phyloP scores from a whole-genome alignment of 2,888 invertebrate species.

The Callosobruchus maculatus region DNA sequence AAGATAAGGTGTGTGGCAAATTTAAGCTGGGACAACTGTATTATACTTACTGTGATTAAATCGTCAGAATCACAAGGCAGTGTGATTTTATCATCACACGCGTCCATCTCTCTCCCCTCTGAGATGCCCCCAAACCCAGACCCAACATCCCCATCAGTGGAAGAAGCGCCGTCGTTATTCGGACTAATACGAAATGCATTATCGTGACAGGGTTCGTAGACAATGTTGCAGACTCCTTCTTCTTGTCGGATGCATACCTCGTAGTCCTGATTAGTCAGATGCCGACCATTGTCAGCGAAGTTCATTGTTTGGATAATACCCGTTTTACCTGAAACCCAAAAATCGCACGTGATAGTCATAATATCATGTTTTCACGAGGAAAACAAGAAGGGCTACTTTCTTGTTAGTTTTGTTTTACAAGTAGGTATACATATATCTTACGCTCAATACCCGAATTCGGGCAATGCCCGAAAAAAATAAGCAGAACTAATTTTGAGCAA shows the following conservation, averaged over 20 bases:
- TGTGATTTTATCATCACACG: conserved; percentile 70
- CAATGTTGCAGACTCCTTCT: conserved; percentile 67
- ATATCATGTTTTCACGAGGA: too few species aligned
- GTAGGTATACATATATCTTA: too few species aligned
- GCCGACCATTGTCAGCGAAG: conserved; percentile 77
- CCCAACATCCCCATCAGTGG: conserved; percentile 9
- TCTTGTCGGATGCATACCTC: conserved; percentile 71
- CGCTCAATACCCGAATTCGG: too few species aligned
- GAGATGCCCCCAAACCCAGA: conserved; percentile 12
- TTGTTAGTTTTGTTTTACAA: too few species aligned
- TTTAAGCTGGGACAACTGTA: too few species aligned
- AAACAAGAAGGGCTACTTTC: too few species aligned
- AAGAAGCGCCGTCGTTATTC: conserved; percentile 17
- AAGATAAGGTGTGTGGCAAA: too few species aligned
- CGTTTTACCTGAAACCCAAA: conserved; percentile 27
- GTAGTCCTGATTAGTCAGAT: conserved; percentile 76
- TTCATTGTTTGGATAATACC: conserved; percentile 73
- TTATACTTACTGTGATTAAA: conserved; percentile 64
- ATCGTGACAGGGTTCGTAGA: conserved; percentile 71
- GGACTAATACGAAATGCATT: conserved; percentile 75
- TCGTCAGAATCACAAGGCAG: conserved; percentile 84
- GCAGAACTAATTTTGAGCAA: too few species aligned
- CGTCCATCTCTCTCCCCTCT: conserved; percentile 34
- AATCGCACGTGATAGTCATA: too few species aligned
- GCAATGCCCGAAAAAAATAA: too few species aligned